Percentiles rank a stretch among this genome's conserved stretches.
phyloP scores from a whole-genome alignment of 37 sponge, comb jelly and placozoan species.

The Bolinopsis microptera region DNA sequence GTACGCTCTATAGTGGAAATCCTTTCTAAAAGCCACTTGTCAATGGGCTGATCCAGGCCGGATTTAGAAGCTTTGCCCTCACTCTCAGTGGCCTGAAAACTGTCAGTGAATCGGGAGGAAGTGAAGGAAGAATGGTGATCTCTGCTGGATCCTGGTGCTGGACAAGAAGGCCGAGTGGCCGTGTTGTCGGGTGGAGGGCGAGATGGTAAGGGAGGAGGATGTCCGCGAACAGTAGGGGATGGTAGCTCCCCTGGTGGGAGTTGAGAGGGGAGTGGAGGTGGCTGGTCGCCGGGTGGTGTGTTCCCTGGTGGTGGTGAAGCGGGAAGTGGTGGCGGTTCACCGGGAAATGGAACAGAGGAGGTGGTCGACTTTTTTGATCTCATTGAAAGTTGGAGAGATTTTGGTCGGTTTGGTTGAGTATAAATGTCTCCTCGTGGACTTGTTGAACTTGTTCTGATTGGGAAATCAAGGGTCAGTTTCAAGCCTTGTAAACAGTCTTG shows the following conservation, averaged over 20 bases:
- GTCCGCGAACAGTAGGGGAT: neutral
- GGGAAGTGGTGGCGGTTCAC: neutral
- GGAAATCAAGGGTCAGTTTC: no score
- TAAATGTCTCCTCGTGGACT: no score
- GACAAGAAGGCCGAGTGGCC: neutral
- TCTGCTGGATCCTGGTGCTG: neutral
- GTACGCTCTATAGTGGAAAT: neutral
- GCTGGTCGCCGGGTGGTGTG: neutral
- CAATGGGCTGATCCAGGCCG: neutral
- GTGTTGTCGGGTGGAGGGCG: neutral
- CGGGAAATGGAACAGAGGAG: neutral
- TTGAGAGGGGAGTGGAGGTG: neutral
- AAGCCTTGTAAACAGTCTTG: no score
- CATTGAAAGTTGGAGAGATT: no score
- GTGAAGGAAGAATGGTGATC: neutral
- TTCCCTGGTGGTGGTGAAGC: neutral
- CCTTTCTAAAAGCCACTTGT: neutral
- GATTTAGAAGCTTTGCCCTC: neutral
- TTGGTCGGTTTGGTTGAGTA: no score
- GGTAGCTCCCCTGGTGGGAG: neutral
- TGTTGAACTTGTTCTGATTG: no score
- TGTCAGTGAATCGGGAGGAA: neutral
- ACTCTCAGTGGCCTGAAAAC: neutral
- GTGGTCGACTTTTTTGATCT: neutral
- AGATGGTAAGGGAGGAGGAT: neutral